Evolutionary conservation across 1,140 invertebrate species (phyloP).

Genomic region (Lordiphosa collinella): DNA sequence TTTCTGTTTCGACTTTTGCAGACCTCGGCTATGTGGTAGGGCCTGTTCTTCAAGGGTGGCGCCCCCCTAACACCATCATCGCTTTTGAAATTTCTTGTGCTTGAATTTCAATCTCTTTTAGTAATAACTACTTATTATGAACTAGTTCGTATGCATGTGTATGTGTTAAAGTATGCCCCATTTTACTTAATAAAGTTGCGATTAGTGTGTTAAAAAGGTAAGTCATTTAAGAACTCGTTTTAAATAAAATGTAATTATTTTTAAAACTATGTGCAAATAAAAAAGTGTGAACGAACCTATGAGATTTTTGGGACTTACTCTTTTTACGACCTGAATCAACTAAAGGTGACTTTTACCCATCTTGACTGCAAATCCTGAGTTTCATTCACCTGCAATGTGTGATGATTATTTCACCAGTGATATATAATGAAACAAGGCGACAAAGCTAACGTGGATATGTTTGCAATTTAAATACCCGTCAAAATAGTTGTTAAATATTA

Average conservation of each 20-base stretch:
- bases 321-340: too few relatives aligned
- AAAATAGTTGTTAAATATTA: too few relatives aligned
- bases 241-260: not conserved
- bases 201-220: constrained; percentile 21
- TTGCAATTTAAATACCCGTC: too few relatives aligned
- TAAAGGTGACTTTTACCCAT: too few relatives aligned
- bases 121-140: constrained; percentile 13
- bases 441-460: too few relatives aligned
- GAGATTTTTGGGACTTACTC: too few relatives aligned
- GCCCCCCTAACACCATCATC: constrained; percentile 15
- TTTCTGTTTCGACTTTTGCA: not conserved
- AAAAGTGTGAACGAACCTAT: too few relatives aligned
- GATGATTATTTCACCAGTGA: too few relatives aligned
- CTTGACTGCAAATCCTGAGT: too few relatives aligned
- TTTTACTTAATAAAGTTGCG: constrained; percentile 48
- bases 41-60: constrained; percentile 13
- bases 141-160: constrained; percentile 18
- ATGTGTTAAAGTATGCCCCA: constrained; percentile 13
- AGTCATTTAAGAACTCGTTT: not conserved
- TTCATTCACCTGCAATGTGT: too few relatives aligned
- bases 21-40: constrained; percentile 55
- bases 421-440: too few relatives aligned
- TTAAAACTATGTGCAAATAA: too few relatives aligned
- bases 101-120: constrained; percentile 32
- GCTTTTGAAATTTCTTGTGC: constrained; percentile 36